A percentile compares a stretch with the other conserved stretches of the same genome.
Conservation (phyloP, 2,888 invertebrate species). For the Dioctria rufipes region DNA sequence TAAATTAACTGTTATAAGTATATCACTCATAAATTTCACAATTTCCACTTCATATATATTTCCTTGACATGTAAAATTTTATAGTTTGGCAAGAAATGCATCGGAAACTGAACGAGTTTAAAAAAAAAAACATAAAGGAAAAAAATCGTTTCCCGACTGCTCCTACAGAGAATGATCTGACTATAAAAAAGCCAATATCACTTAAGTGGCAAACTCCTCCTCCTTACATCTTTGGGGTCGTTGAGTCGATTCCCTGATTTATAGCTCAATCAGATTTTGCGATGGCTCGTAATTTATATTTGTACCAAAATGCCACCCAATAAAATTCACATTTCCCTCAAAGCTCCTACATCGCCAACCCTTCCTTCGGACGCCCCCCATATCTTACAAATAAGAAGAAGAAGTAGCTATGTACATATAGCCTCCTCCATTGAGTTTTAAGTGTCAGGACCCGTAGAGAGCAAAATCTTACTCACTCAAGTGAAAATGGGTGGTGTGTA, state of each 20-base stretch:
- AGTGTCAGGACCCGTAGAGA: background rate
- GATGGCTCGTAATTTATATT: conserved; percentile 14
- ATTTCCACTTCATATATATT: too few species aligned
- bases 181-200: conserved; percentile 35
- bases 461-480: background rate
- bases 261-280: conserved; percentile 35
- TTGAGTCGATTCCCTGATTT: conserved; percentile 37
- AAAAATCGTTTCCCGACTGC: too few species aligned
- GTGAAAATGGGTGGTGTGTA: background rate
- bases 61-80: too few species aligned
- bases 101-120: too few species aligned
- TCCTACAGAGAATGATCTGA: conserved; percentile 11
- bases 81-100: too few species aligned
- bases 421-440: conserved; percentile 4
- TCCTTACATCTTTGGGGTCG: conserved; percentile 5
- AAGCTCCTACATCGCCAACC: background rate
- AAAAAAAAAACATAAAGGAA: too few species aligned
- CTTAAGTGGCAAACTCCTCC: conserved; percentile 16
- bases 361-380: conserved; percentile 4
- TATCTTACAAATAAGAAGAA: background rate
- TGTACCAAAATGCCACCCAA: conserved; percentile 36
- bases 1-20: too few species aligned
- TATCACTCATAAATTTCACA: too few species aligned
- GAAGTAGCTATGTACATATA: background rate
- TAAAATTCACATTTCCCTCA: conserved; percentile 56